A percentile compares a stretch with the other conserved stretches of the same genome.
These are phyloP conservation scores for Parazoanthus atlanticus DNA, from an alignment of 92 coral and sea anemone species.

Conservation along the genomic window DNA sequence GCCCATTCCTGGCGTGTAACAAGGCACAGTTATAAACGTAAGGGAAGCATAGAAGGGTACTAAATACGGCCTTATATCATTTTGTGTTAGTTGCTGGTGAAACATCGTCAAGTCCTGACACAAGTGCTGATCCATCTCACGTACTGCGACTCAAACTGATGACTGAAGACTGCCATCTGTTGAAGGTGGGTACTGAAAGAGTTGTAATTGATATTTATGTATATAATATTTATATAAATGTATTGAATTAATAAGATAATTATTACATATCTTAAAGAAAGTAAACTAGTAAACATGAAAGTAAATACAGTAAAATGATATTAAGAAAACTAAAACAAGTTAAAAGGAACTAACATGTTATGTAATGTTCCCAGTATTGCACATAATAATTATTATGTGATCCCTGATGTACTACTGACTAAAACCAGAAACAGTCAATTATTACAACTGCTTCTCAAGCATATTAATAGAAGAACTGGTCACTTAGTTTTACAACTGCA, in stretches of 20 bases:
- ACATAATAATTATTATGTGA: no score
- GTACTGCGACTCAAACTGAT: constrained; percentile 65
- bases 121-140: constrained; percentile 49
- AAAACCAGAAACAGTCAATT: no score
- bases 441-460: no score
- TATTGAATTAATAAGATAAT: no score
- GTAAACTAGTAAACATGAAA: no score
- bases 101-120: neutral
- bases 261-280: no score
- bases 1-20: neutral
- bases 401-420: no score
- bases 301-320: no score
- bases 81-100: constrained; percentile 7
- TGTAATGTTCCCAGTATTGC: no score
- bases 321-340: no score
- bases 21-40: neutral
- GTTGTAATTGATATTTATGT: neutral
- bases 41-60: no score
- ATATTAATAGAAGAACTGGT: neutral
- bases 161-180: constrained; percentile 85
- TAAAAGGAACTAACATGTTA: no score
- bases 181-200: constrained; percentile 49
- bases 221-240: neutral
- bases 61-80: neutral
- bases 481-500: neutral